A percentile compares a stretch with the other conserved stretches of the same genome.
Conservation (phyloP, 2,888 invertebrate genomes). For the Hemaris fuciformis region DNA sequence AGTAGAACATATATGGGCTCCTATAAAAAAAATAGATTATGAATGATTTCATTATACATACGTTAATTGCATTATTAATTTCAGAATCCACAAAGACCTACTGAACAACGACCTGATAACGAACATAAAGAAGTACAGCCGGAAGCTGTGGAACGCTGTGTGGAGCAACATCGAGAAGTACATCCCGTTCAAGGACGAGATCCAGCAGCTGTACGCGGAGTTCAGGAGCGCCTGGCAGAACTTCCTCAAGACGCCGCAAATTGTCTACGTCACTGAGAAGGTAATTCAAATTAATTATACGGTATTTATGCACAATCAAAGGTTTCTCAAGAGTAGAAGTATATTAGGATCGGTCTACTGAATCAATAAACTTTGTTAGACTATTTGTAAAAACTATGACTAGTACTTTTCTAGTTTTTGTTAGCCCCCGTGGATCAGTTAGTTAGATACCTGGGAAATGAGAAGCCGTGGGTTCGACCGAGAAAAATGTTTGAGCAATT, state of each 20-base stretch:
- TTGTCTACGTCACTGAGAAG: constrained; percentile 70
- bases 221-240: constrained; percentile 68
- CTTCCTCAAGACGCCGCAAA: constrained; percentile 69
- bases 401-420: no score
- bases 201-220: constrained; percentile 62
- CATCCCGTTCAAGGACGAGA: constrained; percentile 72
- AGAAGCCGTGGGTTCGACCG: no score
- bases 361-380: no score
- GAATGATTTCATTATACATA: neutral
- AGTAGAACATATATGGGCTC: no score
- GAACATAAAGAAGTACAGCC: constrained; percentile 88
- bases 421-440: no score
- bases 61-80: neutral
- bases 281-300: constrained; percentile 39
- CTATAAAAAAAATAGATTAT: no score
- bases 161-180: constrained; percentile 71
- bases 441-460: no score
- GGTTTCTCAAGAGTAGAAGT: no score
- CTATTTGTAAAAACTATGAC: no score
- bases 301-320: no score
- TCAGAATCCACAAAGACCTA: constrained; percentile 88
- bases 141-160: constrained; percentile 81
- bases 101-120: constrained; percentile 89
- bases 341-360: no score
- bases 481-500: no score